phyloP scores from a whole-genome alignment of 2,113 vertebrate species.

The Blennius ocellaris region DNA sequence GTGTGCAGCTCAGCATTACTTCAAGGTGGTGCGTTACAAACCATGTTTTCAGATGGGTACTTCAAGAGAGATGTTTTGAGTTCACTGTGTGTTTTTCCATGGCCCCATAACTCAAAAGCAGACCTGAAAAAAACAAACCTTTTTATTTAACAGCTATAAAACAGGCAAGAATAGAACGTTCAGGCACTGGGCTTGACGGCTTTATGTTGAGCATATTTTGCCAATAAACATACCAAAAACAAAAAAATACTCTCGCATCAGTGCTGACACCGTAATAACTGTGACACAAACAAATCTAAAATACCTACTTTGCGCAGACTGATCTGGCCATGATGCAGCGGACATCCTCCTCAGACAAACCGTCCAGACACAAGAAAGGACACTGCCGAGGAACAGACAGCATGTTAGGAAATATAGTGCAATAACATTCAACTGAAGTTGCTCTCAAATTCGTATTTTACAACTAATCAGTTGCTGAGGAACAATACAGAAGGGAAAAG shows the following conservation, averaged over 20 bases:
- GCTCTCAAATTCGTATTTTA: background rate
- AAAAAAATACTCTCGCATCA: background rate
- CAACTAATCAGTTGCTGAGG: background rate
- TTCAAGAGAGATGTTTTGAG: slow-evolving; percentile 88
- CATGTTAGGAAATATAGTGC: background rate
- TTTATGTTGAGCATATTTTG: background rate
- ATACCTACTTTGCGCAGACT: slow-evolving; percentile 95
- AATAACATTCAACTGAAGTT: background rate
- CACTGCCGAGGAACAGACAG: slow-evolving; percentile 79
- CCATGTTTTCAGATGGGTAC: slow-evolving; percentile 91
- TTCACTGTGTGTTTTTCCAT: slow-evolving; percentile 87
- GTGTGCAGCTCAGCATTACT: background rate
- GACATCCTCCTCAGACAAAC: slow-evolving; percentile 91
- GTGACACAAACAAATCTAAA: background rate
- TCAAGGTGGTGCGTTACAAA: slow-evolving; percentile 52
- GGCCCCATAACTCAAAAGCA: slow-evolving; percentile 96
- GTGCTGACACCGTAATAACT: background rate
- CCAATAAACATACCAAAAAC: background rate
- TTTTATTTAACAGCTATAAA: background rate
- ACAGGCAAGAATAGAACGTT: too few species aligned
- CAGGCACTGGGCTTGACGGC: background rate
- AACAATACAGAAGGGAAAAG: background rate
- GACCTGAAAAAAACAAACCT: slow-evolving; percentile 84
- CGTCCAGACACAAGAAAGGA: slow-evolving; percentile 93
- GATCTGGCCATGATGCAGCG: slow-evolving; percentile 91